These are phyloP conservation scores for Scarus forsteni DNA, from an alignment of 2,797 vertebrate genomes.

Conservation along the genomic window DNA sequence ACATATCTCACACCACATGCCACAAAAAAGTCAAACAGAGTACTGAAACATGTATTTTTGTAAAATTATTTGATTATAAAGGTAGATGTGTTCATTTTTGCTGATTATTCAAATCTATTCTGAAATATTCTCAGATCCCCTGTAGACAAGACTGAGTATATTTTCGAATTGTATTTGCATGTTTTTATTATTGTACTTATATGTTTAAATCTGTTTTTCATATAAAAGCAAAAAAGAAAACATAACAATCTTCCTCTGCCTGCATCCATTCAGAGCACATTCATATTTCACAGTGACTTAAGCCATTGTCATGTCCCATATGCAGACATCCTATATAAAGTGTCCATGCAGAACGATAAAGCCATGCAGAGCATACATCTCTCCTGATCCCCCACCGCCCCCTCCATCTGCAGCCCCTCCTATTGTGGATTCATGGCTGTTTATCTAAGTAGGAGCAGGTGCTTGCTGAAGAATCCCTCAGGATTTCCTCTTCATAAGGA, in stretches of 20 bases:
- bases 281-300: slow-evolving; percentile 11
- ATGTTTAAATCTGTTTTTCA: too few relatives aligned
- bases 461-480: slow-evolving; percentile 51
- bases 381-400: slow-evolving; percentile 7
- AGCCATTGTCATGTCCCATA: slow-evolving; percentile 6
- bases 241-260: slow-evolving; percentile 11
- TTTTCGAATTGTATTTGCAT: too few relatives aligned
- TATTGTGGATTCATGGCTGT: slow-evolving; percentile 61
- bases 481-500: slow-evolving; percentile 60
- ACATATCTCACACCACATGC: too few relatives aligned
- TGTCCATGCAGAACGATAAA: slow-evolving; percentile 30
- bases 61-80: too few relatives aligned
- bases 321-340: slow-evolving; percentile 20
- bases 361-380: slow-evolving; percentile 26
- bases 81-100: too few relatives aligned
- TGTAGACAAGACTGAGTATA: too few relatives aligned
- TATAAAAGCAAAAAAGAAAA: not conserved
- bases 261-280: slow-evolving; percentile 37
- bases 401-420: slow-evolving; percentile 36
- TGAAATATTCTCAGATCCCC: too few relatives aligned
- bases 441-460: slow-evolving; percentile 59
- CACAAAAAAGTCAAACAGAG: too few relatives aligned
- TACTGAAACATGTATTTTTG: too few relatives aligned
- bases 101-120: too few relatives aligned
- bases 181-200: too few relatives aligned